Evolutionary conservation across 2,797 vertebrate genomes (phyloP), one percentile per base, ranked within the genome.

Genomic region (Darevskia nairensis): DNA sequence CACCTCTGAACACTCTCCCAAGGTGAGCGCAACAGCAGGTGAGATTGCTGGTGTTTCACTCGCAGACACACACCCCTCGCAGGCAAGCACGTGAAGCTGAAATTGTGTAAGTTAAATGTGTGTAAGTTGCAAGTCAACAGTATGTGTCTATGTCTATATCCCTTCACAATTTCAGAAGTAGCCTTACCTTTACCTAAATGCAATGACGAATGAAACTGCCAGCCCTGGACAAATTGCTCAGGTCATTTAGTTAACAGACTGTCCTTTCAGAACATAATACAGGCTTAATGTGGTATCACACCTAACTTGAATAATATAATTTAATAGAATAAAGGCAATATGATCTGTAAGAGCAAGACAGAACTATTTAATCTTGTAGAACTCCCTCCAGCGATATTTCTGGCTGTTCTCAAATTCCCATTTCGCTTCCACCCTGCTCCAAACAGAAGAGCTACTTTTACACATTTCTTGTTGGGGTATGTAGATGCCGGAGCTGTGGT

Each of bases 371-470:
- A 84, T 72, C 66, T 84, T 19, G 11, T 79, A 17, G 3, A 15
- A 69, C 1, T 29, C n/a, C 66, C 35, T 79, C 6, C 44, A 71
- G n/a, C 90, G 92, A 92, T 87, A 92, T 91, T 93, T 92, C 85
- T 88, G 86, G 87, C 91, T 89, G 91, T 94, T 94, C 87, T 72
- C 92, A 69, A 90, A 55, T 90, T 94, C 91, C 27, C 92, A 95
- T 93, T 92, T 91, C 35, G 82, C 90, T 89, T 44, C 83, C 76
- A 82, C 86, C 35, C 39, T n/a, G 13, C 27, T n/a, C 6, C 39
- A 82, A 44, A 69, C 27, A 15, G 27, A 44, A 68, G 64, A 29
- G n/a, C 76, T 46, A 29, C 13, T 78, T 78, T 50, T 64, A 64
- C 61, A 64, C 61, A 64, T 64, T 64, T 19, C 61, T 64, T 64